Evolutionary conservation across 1,140 invertebrate genomes (phyloP), one percentile per base, ranked within the genome.

Genomic region (Heterodera schachtii): DNA sequence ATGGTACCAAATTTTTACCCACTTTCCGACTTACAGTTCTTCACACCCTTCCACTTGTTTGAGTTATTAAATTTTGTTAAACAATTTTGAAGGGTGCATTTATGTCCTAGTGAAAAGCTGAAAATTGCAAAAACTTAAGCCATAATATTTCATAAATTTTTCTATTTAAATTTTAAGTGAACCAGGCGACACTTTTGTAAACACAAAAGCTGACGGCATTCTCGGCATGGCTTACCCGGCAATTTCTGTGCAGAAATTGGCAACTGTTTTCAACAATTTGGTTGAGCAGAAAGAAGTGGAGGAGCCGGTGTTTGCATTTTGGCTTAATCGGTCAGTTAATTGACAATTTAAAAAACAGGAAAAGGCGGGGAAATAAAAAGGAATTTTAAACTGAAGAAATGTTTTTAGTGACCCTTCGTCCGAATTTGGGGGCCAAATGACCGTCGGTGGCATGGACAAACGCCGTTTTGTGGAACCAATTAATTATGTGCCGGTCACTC

Each of bases 141-240:
- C 49, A 8, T 9, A 31, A 31, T 31, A 31, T 0, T 31, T 31
- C 31, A 31, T 0, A 31, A 31, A 31, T 31, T 31, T 31, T 31
- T 31, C 31, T 31, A 31, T 31, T 31, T 11, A 9, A 52, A 52
- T 64, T 64, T 74, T 44, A 0, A 79, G 93, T 87, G 96, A 99
- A 91, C 97, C 97, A 13, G 91, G 91, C 11, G 90, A 92, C 21
- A 92, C 92, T 80, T 98, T 98, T 91, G 94, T 98, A 3, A 95
- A 95, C 81, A 96, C 96, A 80, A 97, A 97, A 91, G 98, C 98
- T 91, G 97, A 99, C 91, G 52, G 96, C 95, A 97, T 98, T 86
- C 92, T 98, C n/a, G 96, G 96, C 82, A 93, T 98, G 93, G 95
- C 93, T 3, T 98, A 95, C 90, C 92, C 93, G 82, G 93, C 92